Percentiles rank a stretch among this genome's conserved stretches.
These are phyloP conservation scores for Rhinogobius similis DNA, from an alignment of 2,113 vertebrate species.

Conservation along the genomic window DNA sequence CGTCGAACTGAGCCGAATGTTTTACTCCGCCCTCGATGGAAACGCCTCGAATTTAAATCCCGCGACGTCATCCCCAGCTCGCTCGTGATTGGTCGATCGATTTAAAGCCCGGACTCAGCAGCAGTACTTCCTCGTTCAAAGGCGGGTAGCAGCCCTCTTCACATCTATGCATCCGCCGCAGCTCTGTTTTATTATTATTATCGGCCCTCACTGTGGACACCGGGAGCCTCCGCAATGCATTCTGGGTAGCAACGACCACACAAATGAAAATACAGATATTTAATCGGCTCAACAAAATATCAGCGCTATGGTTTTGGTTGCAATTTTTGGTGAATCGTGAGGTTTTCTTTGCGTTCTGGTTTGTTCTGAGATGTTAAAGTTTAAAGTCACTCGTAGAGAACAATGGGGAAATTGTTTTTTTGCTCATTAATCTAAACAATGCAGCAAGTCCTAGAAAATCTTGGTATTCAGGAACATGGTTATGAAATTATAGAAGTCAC, in stretches of 20 bases:
- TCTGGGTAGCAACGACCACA: conserved; percentile 24
- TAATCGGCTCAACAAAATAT: background rate
- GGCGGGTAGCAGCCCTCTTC: conserved; percentile 76
- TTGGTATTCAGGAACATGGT: no score
- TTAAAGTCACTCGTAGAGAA: no score
- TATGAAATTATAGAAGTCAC: no score
- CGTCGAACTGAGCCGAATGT: no score
- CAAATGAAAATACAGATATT: conserved; percentile 7
- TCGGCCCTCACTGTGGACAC: conserved; percentile 57
- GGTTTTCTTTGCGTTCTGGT: no score
- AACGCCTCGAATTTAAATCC: no score
- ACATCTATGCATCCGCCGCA: conserved; percentile 88
- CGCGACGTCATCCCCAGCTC: background rate
- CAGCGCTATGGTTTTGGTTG: background rate
- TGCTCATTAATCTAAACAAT: no score
- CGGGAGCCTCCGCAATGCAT: conserved; percentile 31
- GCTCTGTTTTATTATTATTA: conserved; percentile 21
- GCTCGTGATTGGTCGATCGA: background rate
- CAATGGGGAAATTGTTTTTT: no score
- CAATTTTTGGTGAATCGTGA: background rate
- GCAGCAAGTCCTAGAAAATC: no score
- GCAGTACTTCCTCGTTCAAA: conserved; percentile 69
- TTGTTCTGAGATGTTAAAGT: background rate
- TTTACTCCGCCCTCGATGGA: no score
- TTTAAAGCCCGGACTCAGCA: conserved; percentile 31